Percentiles rank a stretch among this genome's conserved stretches.
These are phyloP conservation scores for Heliocidaris erythrogramma DNA, from an alignment of 35 echinoderm and acorn worm genomes.

Conservation along the genomic window DNA sequence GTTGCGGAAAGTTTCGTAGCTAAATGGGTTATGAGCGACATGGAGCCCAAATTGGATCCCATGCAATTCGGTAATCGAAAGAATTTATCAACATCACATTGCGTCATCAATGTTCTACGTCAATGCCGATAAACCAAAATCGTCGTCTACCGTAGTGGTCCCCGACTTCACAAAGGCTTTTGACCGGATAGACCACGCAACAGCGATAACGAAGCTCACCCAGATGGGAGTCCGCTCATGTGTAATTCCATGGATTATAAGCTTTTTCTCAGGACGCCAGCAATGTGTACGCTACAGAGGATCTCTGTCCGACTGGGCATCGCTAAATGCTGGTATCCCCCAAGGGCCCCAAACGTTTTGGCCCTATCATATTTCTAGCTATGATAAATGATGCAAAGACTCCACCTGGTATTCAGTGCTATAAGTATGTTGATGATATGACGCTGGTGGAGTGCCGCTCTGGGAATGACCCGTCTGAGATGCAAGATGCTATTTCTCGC, in stretches of 20 bases:
- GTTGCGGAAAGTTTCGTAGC: conserved; percentile 18
- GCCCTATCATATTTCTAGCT: conserved; percentile 33
- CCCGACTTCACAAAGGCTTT: conserved; percentile 39
- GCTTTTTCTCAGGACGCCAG: conserved; percentile 29
- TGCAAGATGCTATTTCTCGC: conserved; percentile 35
- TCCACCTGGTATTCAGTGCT: background rate
- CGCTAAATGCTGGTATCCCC: background rate
- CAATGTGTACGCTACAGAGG: conserved; percentile 49
- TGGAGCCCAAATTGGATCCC: conserved; percentile 25
- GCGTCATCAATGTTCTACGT: conserved; percentile 31
- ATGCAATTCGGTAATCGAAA: conserved; percentile 61
- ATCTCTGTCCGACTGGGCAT: background rate
- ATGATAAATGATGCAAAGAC: background rate
- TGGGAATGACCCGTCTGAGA: background rate
- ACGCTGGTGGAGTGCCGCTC: conserved; percentile 38
- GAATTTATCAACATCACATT: conserved; percentile 45
- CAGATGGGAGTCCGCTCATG: conserved; percentile 23
- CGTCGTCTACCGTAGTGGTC: conserved; percentile 36
- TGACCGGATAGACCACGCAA: no score
- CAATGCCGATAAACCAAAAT: no score
- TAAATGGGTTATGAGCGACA: conserved; percentile 2
- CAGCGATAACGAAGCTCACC: conserved; percentile 45
- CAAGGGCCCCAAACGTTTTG: conserved; percentile 37
- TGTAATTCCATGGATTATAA: conserved; percentile 56
- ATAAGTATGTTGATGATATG: conserved; percentile 67